Evolutionary conservation across 2,113 vertebrate genomes (phyloP), one percentile per base, ranked within the genome.

Genomic region (Pygathrix nemaeus): DNA sequence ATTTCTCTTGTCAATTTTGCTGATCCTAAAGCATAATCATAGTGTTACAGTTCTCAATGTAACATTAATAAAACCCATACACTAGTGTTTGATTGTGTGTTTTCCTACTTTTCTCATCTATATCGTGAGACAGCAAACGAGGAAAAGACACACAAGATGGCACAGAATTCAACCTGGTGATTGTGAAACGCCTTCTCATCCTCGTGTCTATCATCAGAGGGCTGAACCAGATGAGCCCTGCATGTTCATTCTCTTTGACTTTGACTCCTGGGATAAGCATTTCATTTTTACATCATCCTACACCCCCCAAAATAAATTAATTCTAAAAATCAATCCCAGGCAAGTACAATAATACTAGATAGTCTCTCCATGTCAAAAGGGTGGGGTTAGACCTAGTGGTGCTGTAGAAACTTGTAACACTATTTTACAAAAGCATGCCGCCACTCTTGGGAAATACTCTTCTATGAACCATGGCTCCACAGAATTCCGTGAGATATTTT

Each of bases 401-500:
- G 35, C 35, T 95, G 43, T 73, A 55, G 75, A 83, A 88, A 92
- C 79, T 93, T 96, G 82, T 83, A 61, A 61, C 20, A n/a, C 30
- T 92, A 13, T 72, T 68, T 1, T 55, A 72, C n/a, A 78, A 82
- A 66, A n/a, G 18, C 40, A 76, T 8, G 72, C 40, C 48, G 86
- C 2, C 78, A 86, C 48, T 12, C 18, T 83, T 79, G 78, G 59
- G 78, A 91, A 96, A 94, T 78, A 38, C 27, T 88, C 20, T 45
- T 82, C 27, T 45, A 7, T 50, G 48, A 92, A 17, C 21, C 32
- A 9, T 57, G 23, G 43, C 38, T 93, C 16, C 45, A 25, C 16
- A 84, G 30, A 84, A 11, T 80, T 94, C 48, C 35, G 80, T 57
- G 61, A 61, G 59, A 5, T 94, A 84, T 93, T 96, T 88, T 98